phyloP scores from a whole-genome alignment of 2,113 vertebrate genomes.

The Aramus guarauna region DNA sequence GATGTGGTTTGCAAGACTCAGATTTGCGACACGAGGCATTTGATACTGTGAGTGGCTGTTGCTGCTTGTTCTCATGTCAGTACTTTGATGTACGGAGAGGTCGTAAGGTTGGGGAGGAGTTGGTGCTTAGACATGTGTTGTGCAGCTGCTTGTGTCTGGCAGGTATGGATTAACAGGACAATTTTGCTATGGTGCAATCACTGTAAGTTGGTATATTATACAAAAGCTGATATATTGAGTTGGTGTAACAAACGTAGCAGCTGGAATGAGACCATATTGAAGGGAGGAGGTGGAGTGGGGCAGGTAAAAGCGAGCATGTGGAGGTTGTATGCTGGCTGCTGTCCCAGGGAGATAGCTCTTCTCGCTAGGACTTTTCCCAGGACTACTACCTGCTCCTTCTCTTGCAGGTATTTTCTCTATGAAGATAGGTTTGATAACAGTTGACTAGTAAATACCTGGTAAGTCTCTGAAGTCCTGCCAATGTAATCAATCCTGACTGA shows the following conservation, averaged over 20 bases:
- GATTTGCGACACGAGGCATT: not conserved
- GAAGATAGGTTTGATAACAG: too few relatives aligned
- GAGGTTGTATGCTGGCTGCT: too few relatives aligned
- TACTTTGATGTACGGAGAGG: not conserved
- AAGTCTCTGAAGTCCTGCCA: too few relatives aligned
- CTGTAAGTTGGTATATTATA: not conserved
- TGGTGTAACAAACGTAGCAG: not conserved
- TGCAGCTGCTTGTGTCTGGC: not conserved
- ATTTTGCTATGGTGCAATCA: not conserved
- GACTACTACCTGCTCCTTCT: too few relatives aligned
- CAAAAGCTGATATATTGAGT: not conserved
- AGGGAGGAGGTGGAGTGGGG: too few relatives aligned
- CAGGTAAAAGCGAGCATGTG: too few relatives aligned
- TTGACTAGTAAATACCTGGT: too few relatives aligned
- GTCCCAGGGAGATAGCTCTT: too few relatives aligned
- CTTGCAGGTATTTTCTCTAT: too few relatives aligned
- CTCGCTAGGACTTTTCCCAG: too few relatives aligned
- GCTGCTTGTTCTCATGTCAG: not conserved
- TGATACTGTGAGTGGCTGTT: not conserved
- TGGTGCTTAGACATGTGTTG: not conserved
- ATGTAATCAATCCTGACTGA: too few relatives aligned
- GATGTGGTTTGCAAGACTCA: not conserved
- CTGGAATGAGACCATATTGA: too few relatives aligned
- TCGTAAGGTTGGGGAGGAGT: not conserved
- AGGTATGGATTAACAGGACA: not conserved